These are phyloP conservation scores for Lynx canadensis DNA, from an alignment of 2,113 vertebrate species.

Conservation along the genomic window DNA sequence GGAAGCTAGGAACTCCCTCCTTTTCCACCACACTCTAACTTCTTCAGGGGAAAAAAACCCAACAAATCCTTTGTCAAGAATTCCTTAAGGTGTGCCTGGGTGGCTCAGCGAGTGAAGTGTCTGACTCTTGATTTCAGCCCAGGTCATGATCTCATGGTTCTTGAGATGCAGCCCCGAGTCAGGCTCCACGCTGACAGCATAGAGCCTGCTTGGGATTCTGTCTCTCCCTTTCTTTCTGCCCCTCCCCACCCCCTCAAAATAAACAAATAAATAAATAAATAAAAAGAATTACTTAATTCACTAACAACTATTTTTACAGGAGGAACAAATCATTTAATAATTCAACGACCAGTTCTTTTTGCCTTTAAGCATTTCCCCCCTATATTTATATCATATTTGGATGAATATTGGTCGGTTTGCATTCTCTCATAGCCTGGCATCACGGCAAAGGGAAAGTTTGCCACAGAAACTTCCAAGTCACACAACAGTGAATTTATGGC, in stretches of 20 bases:
- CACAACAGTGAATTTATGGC: not conserved
- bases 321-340: constrained; percentile 41
- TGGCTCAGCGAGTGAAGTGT: too few species aligned
- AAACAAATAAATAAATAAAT: too few species aligned
- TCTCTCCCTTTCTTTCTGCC: too few species aligned
- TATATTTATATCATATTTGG: constrained; percentile 41
- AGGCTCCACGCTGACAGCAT: too few species aligned
- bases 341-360: constrained; percentile 14
- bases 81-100: not conserved
- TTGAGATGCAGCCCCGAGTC: too few species aligned
- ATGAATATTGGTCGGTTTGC: constrained; percentile 18
- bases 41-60: not conserved
- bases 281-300: not conserved
- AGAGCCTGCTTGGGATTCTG: too few species aligned
- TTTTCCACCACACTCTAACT: not conserved
- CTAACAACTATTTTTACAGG: constrained; percentile 31
- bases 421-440: constrained; percentile 16
- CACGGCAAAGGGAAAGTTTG: not conserved
- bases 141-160: too few species aligned
- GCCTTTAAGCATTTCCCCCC: not conserved
- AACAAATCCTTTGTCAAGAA: constrained; percentile 33
- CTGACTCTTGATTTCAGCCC: too few species aligned
- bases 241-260: too few species aligned
- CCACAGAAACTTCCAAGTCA: not conserved
- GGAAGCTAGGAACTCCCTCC: constrained; percentile 4